These are phyloP conservation scores for Ornithorhynchus anatinus DNA, from an alignment of 2,113 vertebrate species.

Conservation along the genomic window DNA sequence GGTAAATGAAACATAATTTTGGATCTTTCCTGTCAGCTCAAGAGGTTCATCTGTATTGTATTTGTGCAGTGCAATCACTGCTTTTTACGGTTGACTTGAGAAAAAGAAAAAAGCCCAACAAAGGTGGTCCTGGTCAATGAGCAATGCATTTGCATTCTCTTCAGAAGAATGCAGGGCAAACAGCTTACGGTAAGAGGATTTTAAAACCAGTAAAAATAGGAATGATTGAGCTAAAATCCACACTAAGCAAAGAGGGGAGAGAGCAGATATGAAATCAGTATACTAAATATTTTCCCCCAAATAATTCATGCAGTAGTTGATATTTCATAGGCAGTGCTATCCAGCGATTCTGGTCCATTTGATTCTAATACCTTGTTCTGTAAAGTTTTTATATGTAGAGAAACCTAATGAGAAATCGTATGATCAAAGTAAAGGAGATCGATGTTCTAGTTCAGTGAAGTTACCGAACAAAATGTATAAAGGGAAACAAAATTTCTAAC, in stretches of 20 bases:
- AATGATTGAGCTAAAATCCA: slow-evolving; percentile 35
- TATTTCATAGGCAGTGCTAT: slow-evolving; percentile 62
- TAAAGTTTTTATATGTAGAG: slow-evolving; percentile 71
- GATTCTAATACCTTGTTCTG: slow-evolving; percentile 59
- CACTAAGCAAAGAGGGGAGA: slow-evolving; percentile 44
- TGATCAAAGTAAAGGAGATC: slow-evolving; percentile 41
- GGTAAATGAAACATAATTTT: slow-evolving; percentile 50
- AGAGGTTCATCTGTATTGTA: slow-evolving; percentile 46
- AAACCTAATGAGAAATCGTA: slow-evolving; percentile 53
- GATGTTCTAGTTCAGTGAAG: slow-evolving; percentile 49
- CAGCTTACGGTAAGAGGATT: slow-evolving; percentile 37
- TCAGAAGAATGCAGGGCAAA: slow-evolving; percentile 38
- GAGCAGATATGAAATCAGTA: slow-evolving; percentile 56
- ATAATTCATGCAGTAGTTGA: slow-evolving; percentile 52
- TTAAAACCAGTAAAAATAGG: slow-evolving; percentile 38
- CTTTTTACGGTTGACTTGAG: slow-evolving; percentile 62
- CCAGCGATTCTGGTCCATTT: slow-evolving; percentile 64
- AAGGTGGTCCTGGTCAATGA: slow-evolving; percentile 62
- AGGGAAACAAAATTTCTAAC: slow-evolving; percentile 60
- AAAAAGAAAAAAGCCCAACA: slow-evolving; percentile 12
- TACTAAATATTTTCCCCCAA: slow-evolving; percentile 56
- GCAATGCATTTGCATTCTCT: slow-evolving; percentile 45
- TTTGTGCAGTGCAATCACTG: slow-evolving; percentile 58
- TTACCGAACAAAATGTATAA: slow-evolving; percentile 51
- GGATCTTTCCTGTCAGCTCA: slow-evolving; percentile 43